Base-by-base conservation (phyloP, 2,113 vertebrate genomes). In the Sphaerodactylus townsendi region DNA sequence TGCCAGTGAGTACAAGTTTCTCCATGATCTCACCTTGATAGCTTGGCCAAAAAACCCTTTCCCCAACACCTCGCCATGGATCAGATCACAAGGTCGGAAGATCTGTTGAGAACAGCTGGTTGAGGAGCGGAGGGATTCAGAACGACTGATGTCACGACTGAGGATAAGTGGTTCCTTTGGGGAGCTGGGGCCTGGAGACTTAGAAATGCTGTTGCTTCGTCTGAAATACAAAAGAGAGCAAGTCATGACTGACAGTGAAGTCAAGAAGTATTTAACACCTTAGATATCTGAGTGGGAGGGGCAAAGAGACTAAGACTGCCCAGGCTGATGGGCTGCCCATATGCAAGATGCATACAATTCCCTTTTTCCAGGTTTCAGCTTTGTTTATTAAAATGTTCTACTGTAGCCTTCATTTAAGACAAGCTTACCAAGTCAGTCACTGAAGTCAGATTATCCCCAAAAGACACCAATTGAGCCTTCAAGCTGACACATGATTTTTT, bases 1-100 rank as follows among this genome's bases (percentile, higher is more conserved):
- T 56, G n/a, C 15, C 75, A 23, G 11, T 62, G 79, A 1, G 4
- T 3, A 68, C 6, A 1, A 41, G 14, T 21, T 1, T 81, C 48
- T 46, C 44, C 77, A 53, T 33, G 4, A 30, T 30, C 96, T 92
- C 76, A 99, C 98, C 98, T 99, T 99, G 93, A 99, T 98, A 1
- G 98, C 98, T 90, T 98, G 98, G 79, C 98, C 98, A 79, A 99
- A 99, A 95, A 99, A 99, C 83, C 98, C 98, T 94, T 98, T 99
- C 23, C 98, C 98, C 64, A 99, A 95, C 89, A 99, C 94, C 92
- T 99, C 98, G 0, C 98, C 98, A 0, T 99, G 98, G 81, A 97
- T 97, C 87, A 99, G 96, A 95, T 99, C 98, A 87, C 98, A 99
- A 2, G 98, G 98, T 4, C 98, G 96, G 95, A 99, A 99, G 93